A percentile compares a stretch with the other conserved stretches of the same genome.
Conservation (phyloP, 2,797 vertebrate genomes). For the Danio choprae region DNA sequence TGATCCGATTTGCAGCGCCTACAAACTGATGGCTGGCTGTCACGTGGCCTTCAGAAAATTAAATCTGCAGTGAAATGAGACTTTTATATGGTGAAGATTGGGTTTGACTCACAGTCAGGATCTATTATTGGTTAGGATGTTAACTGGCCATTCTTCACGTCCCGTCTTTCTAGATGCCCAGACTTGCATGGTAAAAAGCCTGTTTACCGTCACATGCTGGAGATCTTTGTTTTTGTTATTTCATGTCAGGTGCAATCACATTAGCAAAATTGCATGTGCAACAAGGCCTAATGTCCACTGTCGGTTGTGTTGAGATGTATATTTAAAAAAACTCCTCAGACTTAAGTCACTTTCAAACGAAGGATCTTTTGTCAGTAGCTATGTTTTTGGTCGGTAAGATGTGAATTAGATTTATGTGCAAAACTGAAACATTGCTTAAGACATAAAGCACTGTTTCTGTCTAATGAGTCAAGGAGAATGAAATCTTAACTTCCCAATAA, state of each 20-base stretch:
- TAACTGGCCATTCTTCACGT: conserved; percentile 59
- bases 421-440: too few species aligned
- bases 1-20: conserved; percentile 72
- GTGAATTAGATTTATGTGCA: too few species aligned
- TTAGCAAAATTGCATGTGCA: too few species aligned
- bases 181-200: background rate
- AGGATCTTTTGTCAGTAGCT: too few species aligned
- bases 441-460: too few species aligned
- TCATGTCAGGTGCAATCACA: background rate
- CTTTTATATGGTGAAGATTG: conserved; percentile 75
- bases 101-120: conserved; percentile 75
- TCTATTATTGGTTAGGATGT: conserved; percentile 73
- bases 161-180: background rate
- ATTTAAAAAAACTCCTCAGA: too few species aligned
- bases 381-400: too few species aligned
- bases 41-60: conserved; percentile 70
- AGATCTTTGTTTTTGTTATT: conserved; percentile 1
- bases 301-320: too few species aligned
- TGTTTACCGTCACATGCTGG: background rate
- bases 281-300: too few species aligned
- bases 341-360: too few species aligned
- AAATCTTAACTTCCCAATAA: too few species aligned
- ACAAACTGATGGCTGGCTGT: conserved; percentile 68
- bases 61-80: conserved; percentile 74
- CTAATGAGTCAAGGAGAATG: too few species aligned